These are phyloP conservation scores for Aricia agestis DNA, from an alignment of 1,140 invertebrate species.

Conservation along the genomic window DNA sequence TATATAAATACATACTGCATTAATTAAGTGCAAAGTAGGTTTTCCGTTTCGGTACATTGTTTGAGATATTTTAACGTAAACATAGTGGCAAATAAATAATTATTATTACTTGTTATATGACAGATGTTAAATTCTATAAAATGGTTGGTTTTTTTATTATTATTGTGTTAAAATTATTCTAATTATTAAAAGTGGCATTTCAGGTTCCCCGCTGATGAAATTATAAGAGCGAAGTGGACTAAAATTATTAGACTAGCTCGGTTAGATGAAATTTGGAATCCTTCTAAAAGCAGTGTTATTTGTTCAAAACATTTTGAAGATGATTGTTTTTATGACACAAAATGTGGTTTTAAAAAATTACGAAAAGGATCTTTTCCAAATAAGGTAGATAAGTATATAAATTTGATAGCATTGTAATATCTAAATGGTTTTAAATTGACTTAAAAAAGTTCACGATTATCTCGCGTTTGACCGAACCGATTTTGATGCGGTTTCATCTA, in stretches of 20 bases:
- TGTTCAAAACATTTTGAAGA: constrained; percentile 7
- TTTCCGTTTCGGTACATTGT: too few relatives aligned
- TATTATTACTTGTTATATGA: too few relatives aligned
- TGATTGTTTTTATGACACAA: neutral
- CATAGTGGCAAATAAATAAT: too few relatives aligned
- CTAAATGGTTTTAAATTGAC: neutral
- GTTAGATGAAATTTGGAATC: constrained; percentile 1
- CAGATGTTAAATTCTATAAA: too few relatives aligned
- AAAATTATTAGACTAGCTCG: neutral
- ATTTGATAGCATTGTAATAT: neutral
- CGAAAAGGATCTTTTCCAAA: constrained; percentile 3
- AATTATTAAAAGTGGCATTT: neutral
- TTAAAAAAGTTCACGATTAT: neutral
- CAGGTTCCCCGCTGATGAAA: neutral
- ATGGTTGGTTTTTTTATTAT: too few relatives aligned
- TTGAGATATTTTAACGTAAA: too few relatives aligned
- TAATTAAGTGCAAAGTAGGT: too few relatives aligned
- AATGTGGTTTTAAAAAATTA: neutral
- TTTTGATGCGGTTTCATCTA: too few relatives aligned
- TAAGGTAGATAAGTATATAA: neutral
- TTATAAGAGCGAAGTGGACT: constrained; percentile 5
- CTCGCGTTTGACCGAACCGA: too few relatives aligned
- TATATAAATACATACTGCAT: too few relatives aligned
- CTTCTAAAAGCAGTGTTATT: neutral
- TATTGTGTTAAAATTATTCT: too few relatives aligned